Base-by-base conservation (phyloP, 2,113 vertebrate species). In the Phycodurus eques region DNA sequence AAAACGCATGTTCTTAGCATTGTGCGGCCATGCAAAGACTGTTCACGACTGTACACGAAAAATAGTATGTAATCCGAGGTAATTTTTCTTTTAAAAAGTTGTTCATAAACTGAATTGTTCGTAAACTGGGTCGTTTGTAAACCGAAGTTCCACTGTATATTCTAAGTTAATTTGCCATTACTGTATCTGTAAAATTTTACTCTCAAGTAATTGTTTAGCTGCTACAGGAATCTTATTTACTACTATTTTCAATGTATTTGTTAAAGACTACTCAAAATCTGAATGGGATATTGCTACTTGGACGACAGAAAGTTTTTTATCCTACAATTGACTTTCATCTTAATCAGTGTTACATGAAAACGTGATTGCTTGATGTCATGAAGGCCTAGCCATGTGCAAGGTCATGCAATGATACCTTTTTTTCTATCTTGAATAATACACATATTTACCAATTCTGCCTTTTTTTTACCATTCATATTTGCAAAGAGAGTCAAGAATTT, bases 71-170 rank as follows among this genome's bases (percentile, higher is more conserved):
- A 27, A 27, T 27, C 27, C 1, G 27, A 27, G 27, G 27, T 27
- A 27, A 27, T 27, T 27, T 27, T 27, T 27, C 27, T 27, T 27
- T 27, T 27, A 27, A 27, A 27, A 27, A 27, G 27, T 27, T 27
- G 27, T 27, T 27, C 27, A 27, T 27, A 27, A 27, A 27, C 27
- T 27, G 27, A 27, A 27, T 27, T 27, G 27, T 27, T 27, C 27
- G 27, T 27, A 27, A 27, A 27, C 27, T 27, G 27, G 27, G 27
- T 27, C 27, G 27, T 27, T 27, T 27, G 27, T 27, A 27, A 27
- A 27, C 27, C 27, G 27, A 27, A 27, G 27, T 27, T 27, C 27
- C 27, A 27, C 27, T 78, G 39, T 27, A 57, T 62, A 76, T 74
- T 65, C 19, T 20, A 49, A 27, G 64, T 53, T 7, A 53, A 53